Conservation (phyloP, 2,797 vertebrate genomes). For the Mastacembelus armatus region DNA sequence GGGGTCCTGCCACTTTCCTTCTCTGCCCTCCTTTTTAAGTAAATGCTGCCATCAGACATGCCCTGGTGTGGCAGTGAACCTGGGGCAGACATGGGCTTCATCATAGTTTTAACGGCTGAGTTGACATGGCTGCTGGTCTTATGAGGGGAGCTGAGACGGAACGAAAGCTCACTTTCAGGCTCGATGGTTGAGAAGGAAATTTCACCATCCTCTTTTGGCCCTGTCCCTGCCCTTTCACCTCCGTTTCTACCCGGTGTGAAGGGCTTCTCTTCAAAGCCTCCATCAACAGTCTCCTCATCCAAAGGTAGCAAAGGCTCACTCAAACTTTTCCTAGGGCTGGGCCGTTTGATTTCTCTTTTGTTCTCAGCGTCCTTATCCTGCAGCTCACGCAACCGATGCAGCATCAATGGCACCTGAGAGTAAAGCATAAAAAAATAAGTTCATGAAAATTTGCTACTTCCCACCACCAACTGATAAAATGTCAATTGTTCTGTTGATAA, state of each 20-base stretch:
- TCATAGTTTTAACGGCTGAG: constrained; percentile 86
- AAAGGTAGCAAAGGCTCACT: constrained; percentile 89
- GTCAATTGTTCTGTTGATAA: constrained; percentile 10
- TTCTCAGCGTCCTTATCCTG: constrained; percentile 90
- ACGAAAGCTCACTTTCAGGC: constrained; percentile 78
- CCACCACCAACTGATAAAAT: not conserved
- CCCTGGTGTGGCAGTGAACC: constrained; percentile 72
- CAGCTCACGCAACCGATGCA: constrained; percentile 92
- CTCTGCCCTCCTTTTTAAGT: constrained; percentile 84
- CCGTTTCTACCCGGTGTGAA: constrained; percentile 79
- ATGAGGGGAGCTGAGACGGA: constrained; percentile 87
- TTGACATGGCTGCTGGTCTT: constrained; percentile 87
- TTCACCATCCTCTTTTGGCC: constrained; percentile 71
- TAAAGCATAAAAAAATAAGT: constrained; percentile 40
- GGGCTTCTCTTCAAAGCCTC: constrained; percentile 90
- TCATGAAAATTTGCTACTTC: not conserved
- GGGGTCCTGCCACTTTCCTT: constrained; percentile 88
- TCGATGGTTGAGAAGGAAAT: constrained; percentile 77
- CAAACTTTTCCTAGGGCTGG: constrained; percentile 89
- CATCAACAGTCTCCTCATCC: constrained; percentile 95
- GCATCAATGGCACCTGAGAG: constrained; percentile 94
- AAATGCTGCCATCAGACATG: constrained; percentile 71
- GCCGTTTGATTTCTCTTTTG: constrained; percentile 90
- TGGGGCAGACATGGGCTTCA: constrained; percentile 80
- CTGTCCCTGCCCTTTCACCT: constrained; percentile 81